Conservation (phyloP, 2,797 vertebrate genomes). For the Champsocephalus gunnari region DNA sequence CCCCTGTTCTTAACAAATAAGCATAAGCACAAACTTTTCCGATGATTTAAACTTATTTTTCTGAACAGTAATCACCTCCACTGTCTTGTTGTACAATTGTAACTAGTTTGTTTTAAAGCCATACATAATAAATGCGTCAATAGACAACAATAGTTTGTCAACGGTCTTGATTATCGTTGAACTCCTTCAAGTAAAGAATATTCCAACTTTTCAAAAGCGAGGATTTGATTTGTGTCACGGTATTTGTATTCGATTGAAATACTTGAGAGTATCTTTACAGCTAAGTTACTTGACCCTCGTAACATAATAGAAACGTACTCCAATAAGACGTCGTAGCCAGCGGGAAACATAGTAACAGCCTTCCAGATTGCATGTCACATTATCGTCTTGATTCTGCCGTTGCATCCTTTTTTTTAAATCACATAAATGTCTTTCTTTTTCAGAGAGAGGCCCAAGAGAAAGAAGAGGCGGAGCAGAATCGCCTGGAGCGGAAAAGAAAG, state of each 20-base stretch:
- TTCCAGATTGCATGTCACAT: not conserved
- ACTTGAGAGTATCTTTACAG: not conserved
- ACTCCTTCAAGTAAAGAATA: too few species aligned
- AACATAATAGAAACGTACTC: not conserved
- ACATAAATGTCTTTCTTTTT: constrained; percentile 49
- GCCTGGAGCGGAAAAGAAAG: constrained; percentile 94
- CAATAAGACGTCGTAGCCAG: constrained; percentile 5
- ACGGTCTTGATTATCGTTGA: too few species aligned
- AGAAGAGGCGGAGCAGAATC: constrained; percentile 97
- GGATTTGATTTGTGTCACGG: too few species aligned
- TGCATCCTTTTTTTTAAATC: not conserved
- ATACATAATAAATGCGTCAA: too few species aligned
- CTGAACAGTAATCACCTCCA: too few species aligned
- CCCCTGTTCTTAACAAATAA: too few species aligned
- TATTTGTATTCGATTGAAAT: not conserved
- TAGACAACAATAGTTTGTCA: too few species aligned
- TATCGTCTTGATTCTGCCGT: not conserved
- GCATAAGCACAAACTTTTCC: too few species aligned
- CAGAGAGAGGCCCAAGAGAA: constrained; percentile 98
- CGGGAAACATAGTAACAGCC: not conserved
- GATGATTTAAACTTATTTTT: too few species aligned
- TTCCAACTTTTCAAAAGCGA: too few species aligned
- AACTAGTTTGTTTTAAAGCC: too few species aligned
- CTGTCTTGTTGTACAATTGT: too few species aligned
- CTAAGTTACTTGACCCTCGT: not conserved